These are phyloP conservation scores for Mustela nigripes DNA, from an alignment of 2,113 vertebrate species.

Conservation along the genomic window DNA sequence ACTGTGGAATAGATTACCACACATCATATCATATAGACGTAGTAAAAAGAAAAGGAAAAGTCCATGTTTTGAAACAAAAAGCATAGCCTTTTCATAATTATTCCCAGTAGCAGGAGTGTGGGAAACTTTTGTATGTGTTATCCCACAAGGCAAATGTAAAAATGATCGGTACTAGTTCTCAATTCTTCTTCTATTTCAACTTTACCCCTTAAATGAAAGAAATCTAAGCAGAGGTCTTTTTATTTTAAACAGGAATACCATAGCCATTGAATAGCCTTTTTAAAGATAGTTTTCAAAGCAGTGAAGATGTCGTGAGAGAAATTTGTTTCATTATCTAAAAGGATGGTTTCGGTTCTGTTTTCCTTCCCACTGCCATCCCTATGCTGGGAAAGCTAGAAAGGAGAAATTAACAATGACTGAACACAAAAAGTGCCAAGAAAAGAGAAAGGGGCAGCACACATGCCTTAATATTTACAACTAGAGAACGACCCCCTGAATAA, in stretches of 20 bases:
- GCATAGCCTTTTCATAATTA: neutral
- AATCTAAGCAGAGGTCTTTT: neutral
- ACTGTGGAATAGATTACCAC: neutral
- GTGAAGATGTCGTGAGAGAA: neutral
- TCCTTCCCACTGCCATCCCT: neutral
- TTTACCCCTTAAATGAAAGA: slow-evolving; percentile 12
- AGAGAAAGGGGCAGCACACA: neutral
- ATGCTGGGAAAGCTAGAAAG: neutral
- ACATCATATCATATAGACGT: neutral
- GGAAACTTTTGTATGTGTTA: neutral
- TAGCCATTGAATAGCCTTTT: neutral
- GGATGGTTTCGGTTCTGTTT: neutral
- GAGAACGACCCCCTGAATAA: neutral
- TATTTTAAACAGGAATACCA: slow-evolving; percentile 14
- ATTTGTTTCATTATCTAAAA: slow-evolving; percentile 6
- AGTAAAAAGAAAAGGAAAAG: neutral
- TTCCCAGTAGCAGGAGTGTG: neutral
- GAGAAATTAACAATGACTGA: neutral
- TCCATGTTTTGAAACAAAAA: slow-evolving; percentile 23
- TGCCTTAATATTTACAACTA: neutral
- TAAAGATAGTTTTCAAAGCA: neutral
- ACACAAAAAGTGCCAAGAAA: neutral
- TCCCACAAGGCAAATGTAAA: neutral
- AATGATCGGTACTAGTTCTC: neutral
- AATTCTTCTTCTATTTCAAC: slow-evolving; percentile 22